A percentile compares a stretch with the other conserved stretches of the same genome.
These are phyloP conservation scores for Drosophila rubida DNA, from an alignment of 2,888 invertebrate species.

Conservation along the genomic window DNA sequence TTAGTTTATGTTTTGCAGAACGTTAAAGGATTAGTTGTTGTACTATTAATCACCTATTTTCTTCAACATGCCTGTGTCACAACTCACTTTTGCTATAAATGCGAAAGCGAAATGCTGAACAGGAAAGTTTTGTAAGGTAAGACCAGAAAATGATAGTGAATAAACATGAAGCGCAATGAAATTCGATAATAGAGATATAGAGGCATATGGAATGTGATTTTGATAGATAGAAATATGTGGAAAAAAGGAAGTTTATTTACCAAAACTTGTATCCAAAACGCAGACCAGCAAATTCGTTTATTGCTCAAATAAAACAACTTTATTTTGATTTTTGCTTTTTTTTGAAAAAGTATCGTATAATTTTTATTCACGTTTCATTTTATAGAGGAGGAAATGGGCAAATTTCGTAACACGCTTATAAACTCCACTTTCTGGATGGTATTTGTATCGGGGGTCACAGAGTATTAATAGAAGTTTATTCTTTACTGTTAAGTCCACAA, in stretches of 20 bases:
- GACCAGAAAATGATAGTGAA: slow-evolving; percentile 83
- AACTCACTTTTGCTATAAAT: not conserved
- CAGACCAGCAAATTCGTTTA: slow-evolving; percentile 33
- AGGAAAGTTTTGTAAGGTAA: slow-evolving; percentile 28
- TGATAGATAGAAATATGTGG: slow-evolving; percentile 23
- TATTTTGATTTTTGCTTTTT: slow-evolving; percentile 53
- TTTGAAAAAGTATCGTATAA: slow-evolving; percentile 61
- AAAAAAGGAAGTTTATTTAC: slow-evolving; percentile 52
- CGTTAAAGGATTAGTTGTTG: not conserved
- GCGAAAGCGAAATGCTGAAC: not conserved
- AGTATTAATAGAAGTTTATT: slow-evolving; percentile 32
- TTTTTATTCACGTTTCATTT: slow-evolving; percentile 60
- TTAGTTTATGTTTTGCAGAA: not conserved
- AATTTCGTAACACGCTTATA: slow-evolving; percentile 70
- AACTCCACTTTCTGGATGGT: slow-evolving; percentile 79
- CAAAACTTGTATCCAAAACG: slow-evolving; percentile 58
- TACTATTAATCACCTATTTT: not conserved
- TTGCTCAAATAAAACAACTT: slow-evolving; percentile 56
- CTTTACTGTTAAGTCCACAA: slow-evolving; percentile 10
- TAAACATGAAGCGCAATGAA: slow-evolving; percentile 56
- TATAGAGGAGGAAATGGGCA: slow-evolving; percentile 48
- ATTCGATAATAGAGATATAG: slow-evolving; percentile 22
- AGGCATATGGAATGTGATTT: slow-evolving; percentile 36
- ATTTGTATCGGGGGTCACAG: slow-evolving; percentile 23
- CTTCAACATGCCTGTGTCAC: not conserved